Evolutionary conservation across 2,888 invertebrate species (phyloP), one percentile per base, ranked within the genome.

Genomic region (Protula sp.): DNA sequence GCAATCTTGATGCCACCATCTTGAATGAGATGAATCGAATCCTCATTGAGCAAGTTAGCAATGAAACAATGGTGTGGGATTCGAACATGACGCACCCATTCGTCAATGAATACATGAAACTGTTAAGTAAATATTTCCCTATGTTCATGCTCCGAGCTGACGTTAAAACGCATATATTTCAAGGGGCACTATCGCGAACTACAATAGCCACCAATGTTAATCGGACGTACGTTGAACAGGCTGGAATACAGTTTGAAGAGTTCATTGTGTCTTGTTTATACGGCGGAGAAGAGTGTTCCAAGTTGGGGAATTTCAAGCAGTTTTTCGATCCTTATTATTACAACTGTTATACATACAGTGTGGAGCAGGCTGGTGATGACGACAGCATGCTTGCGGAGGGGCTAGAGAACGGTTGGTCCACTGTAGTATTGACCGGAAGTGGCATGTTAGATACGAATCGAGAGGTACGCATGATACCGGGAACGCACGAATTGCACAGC

Each of bases 321-420:
- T 63, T 63, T 55, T 63, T 63, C 47, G 63, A 63, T 30, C 51
- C 60, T 1, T 63, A 61, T 55, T 63, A 61, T 30, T 63, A 63
- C 38, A 63, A 63, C 30, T 63, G 63, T 48, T 63, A 61, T 29
- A 63, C 63, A 2, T 63, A 61, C 45, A 45, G 47, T 19, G 58
- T 58, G 1, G 53, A 54, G 19, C 14, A 30, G 22, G 14, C 28
- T 1, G 30, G 26, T 27, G 30, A 60, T 9, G 27, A 14, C 4
- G 60, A 54, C 19, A 54, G 48, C 38, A 53, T 61, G 2, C 30
- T 63, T 24, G 63, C 63, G 2, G 63, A 63, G 31, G 63, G 63
- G 1, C 28, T 63, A 28, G 63, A 63, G 27, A 63, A 63, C 28
- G 63, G 63, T 14, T 63, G 63, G 63, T 59, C 60, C 14, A 63